Conservation (phyloP, 2,113 vertebrate genomes). For the Alouatta palliata region DNA sequence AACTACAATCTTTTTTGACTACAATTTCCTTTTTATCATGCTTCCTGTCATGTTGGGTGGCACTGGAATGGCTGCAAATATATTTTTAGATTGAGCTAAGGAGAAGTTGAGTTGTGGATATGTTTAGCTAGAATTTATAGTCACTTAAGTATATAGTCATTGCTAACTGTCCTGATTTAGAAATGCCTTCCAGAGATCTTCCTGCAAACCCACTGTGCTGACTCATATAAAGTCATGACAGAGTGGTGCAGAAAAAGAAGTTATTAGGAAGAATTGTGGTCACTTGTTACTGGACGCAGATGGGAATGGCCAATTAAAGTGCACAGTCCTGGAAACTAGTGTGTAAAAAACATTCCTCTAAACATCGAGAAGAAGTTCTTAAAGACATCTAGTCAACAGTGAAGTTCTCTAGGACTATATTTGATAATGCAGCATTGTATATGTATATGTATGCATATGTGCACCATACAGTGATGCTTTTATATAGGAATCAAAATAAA, state of each 20-base stretch:
- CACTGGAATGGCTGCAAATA: not conserved
- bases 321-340: not conserved
- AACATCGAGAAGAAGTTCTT: not conserved
- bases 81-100: too few species aligned
- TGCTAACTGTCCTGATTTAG: not conserved
- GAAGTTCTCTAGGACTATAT: not conserved
- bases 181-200: not conserved
- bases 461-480: not conserved
- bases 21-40: not conserved
- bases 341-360: not conserved
- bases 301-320: not conserved
- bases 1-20: not conserved
- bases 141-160: not conserved
- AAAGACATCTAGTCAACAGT: not conserved
- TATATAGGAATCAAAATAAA: not conserved
- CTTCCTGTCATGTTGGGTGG: not conserved
- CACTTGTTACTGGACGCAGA: not conserved
- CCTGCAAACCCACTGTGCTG: not conserved
- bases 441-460: not conserved
- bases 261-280: not conserved
- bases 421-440: not conserved
- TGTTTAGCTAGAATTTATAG: not conserved
- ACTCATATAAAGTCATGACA: not conserved
- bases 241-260: not conserved
- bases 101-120: not conserved